Base-by-base conservation (phyloP, 64 coral and sea anemone species). In the Actinia tenebrosa region DNA sequence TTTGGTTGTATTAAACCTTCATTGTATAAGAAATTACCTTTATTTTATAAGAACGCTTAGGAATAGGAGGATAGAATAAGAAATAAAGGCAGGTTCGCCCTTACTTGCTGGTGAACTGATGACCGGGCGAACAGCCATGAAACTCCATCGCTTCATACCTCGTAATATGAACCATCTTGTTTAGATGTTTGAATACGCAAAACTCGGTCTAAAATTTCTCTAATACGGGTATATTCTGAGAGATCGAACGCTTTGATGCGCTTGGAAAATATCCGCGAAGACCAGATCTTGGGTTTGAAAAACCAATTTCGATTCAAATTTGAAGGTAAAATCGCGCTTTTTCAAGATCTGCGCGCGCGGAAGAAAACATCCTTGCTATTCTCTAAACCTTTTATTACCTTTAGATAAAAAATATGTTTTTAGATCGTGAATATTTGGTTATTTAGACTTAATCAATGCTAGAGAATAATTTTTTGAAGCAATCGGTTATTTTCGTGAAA, bases 181-280 rank as follows among this genome's bases (percentile, higher is more conserved):
- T 81, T 20, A 53, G 79, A 81, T 81, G 79, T 81, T 81, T 81
- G 79, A 52, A 81, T 44, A 81, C 69, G 42, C 69, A 75, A 45
- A 81, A 53, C 30, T 43, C 77, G 77, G 11, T 79, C 77, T 79
- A 47, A 44, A 18, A 81, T 81, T 81, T 81, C 79, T 81, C 79
- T 18, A 42, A 42, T 27, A 42, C 10, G 25, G 69, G 9, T 75
- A 30, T 30, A 27, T 30, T 26, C 69, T 26, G 15, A 75, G 26
- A 75, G 26, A 43, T 75, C 25, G 69, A 25, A 75, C 25, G 69
- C 69, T 75, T 75, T 75, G 0, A 7, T 4, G 3, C 37, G 69
- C 10, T 15, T n/a, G 26, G 13, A 75, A 75, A 75, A 30, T 13
- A 13, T 75, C 11, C 25, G 10, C 13, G 26, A 75, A 27, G 69